phyloP scores from a whole-genome alignment of 1,140 invertebrate species.

The Lepidurus packardi region DNA sequence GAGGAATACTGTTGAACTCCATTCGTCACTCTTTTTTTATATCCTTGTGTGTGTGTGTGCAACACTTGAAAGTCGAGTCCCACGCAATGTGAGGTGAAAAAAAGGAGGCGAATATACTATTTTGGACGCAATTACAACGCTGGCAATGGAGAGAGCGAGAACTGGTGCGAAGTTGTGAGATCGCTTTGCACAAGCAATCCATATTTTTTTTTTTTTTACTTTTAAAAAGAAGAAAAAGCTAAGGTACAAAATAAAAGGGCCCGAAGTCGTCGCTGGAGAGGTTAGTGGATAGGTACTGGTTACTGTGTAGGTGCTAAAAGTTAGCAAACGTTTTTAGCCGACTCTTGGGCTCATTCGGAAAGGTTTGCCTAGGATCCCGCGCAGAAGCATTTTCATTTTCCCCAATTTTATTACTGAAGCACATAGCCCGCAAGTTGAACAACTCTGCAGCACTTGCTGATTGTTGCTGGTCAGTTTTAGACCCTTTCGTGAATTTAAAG shows the following conservation, averaged over 20 bases:
- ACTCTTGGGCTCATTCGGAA: not conserved
- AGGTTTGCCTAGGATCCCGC: not conserved
- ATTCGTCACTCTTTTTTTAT: not conserved
- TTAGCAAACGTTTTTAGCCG: constrained; percentile 11
- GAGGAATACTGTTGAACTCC: not conserved
- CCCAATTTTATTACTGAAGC: constrained; percentile 1
- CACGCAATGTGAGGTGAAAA: not conserved
- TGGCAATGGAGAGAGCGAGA: not conserved
- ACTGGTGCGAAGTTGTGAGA: not conserved
- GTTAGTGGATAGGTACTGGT: not conserved
- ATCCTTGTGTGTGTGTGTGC: not conserved
- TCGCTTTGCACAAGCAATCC: not conserved
- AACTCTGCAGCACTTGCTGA: not conserved
- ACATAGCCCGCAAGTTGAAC: not conserved
- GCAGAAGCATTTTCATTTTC: constrained; percentile 9
- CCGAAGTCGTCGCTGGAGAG: not conserved
- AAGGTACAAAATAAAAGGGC: too few species aligned
- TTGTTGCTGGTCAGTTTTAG: constrained; percentile 16
- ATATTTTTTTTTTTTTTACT: not conserved
- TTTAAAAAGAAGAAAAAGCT: not conserved
- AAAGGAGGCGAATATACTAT: not conserved
- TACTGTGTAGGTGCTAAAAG: not conserved
- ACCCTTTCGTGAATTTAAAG: not conserved
- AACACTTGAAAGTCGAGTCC: not conserved
- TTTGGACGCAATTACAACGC: constrained; percentile 7